A percentile compares a stretch with the other conserved stretches of the same genome.
Conservation (phyloP, 2,888 invertebrate species). For the Drosophila meridionalis region DNA sequence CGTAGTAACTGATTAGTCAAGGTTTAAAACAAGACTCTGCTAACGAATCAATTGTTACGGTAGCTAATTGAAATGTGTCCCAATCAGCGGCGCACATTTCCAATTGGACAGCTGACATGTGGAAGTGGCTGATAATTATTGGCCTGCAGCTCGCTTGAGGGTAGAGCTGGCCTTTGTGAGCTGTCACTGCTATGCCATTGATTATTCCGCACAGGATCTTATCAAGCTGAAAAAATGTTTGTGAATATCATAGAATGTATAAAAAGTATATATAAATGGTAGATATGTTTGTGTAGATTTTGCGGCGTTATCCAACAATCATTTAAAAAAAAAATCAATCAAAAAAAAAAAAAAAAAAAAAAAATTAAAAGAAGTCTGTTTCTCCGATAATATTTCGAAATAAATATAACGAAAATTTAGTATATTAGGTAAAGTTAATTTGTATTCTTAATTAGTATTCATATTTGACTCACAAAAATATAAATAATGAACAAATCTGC, state of each 20-base stretch:
- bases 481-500: too few species aligned
- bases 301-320: neutral
- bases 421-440: too few species aligned
- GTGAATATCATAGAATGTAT: neutral
- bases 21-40: neutral
- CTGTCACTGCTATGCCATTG: neutral
- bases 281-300: neutral
- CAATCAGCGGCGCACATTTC: neutral
- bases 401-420: too few species aligned
- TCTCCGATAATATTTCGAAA: too few species aligned
- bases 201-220: neutral
- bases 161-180: neutral
- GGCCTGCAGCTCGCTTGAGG: neutral
- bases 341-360: too few species aligned
- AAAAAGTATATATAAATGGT: neutral
- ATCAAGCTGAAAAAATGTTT: neutral
- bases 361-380: too few species aligned
- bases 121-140: neutral
- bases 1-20: neutral
- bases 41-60: neutral
- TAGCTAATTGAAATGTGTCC: neutral
- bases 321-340: too few species aligned
- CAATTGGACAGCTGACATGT: conserved; percentile 1
- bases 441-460: too few species aligned
- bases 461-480: too few species aligned